phyloP scores from a whole-genome alignment of 2,113 vertebrate species.

The Anoplopoma fimbria region DNA sequence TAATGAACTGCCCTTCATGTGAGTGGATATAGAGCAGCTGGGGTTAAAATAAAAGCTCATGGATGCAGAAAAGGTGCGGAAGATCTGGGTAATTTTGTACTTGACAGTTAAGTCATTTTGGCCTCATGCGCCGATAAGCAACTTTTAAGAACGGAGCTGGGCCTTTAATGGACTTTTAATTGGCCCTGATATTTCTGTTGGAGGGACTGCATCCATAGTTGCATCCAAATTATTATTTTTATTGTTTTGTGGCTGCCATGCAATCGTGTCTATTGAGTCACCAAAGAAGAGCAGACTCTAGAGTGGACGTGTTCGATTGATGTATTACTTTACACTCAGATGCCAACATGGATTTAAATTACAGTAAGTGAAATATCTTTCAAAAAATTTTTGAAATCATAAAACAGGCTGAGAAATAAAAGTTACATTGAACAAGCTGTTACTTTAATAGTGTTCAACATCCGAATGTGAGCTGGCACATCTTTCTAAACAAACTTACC shows the following conservation, averaged over 20 bases:
- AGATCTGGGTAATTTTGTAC: background rate
- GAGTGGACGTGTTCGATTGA: background rate
- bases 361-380: background rate
- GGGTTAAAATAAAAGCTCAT: background rate
- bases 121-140: background rate
- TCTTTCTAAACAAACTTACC: constrained; percentile 29
- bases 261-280: background rate
- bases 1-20: background rate
- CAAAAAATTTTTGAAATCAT: background rate
- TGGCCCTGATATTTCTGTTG: background rate
- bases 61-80: background rate
- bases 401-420: constrained; percentile 4
- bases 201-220: background rate
- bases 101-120: background rate
- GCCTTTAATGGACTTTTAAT: background rate
- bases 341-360: background rate
- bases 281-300: background rate
- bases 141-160: background rate
- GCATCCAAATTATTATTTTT: background rate
- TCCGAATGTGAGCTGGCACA: constrained; percentile 37
- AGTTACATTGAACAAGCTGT: constrained; percentile 19
- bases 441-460: constrained; percentile 12
- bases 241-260: background rate
- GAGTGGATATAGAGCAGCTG: background rate
- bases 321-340: background rate